Base-by-base conservation (phyloP, 2,797 vertebrate species). In the Eulemur coronatus region DNA sequence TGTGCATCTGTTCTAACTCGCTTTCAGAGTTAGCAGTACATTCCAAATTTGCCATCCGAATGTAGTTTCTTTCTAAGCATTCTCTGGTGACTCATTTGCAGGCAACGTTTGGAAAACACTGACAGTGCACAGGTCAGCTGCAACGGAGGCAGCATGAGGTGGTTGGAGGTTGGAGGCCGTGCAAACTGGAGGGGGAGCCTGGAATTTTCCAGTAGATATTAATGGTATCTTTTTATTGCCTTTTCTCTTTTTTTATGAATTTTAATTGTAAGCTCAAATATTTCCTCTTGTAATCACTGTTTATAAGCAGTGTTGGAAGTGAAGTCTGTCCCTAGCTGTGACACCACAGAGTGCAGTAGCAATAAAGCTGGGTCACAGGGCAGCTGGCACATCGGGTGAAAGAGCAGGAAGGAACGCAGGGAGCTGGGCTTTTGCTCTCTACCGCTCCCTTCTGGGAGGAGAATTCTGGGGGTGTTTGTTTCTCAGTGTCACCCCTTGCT, bases 341-440 rank as follows among this genome's bases (percentile, higher is more conserved):
- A 28, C 0, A 18, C 0, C 15, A 2, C 1, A 46, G 41, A 61
- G 17, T 0, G 7, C 6, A 35, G 0, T 0, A 46, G 38, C 7
- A 2, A 26, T 15, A 18, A 46, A 70, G 14, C 73, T 2, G 7
- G 28, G 43, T 30, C 38, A 50, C 48, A 43, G 55, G 28, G 38
- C 28, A 61, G 59, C 17, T 20, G 55, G 79, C 11, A 26, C 33
- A 59, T 4, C 15, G 6, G 10, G 41, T 13, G n/a, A 55, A 79
- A 79, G n/a, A 57, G 13, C 50, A 9, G n/a, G 50, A 55, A 57
- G 50, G 13, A 26, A 55, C 5, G n/a, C 38, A 61, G 30, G 20
- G 55, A 81, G 55, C n/a, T 57, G 24, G 35, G 59, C 18, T 26
- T 84, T 55, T 70, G 55, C 86, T 57, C 1, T 1, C 20, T 35